Evolutionary conservation across 2,113 vertebrate species (phyloP).

Genomic region (Pluvialis apricaria): DNA sequence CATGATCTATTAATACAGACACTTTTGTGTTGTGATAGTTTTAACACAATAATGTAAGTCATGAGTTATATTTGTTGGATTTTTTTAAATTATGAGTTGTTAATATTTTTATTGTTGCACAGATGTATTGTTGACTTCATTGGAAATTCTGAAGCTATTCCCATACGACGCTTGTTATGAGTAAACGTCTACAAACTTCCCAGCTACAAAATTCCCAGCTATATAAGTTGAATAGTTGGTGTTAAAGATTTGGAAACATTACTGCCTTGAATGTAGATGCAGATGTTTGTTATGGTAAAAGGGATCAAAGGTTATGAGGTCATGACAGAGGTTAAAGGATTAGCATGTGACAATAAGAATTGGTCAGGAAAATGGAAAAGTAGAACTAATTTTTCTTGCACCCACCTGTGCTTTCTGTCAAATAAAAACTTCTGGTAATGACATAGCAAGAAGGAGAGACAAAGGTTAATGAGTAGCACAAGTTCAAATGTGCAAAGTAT

Average conservation of each 20-base stretch:
- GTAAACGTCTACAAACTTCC: conserved; percentile 45
- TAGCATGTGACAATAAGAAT: conserved; percentile 77
- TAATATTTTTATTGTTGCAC: neutral
- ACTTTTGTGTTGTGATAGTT: neutral
- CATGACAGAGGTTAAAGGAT: conserved; percentile 80
- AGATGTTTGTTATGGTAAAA: conserved; percentile 84
- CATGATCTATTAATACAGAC: neutral
- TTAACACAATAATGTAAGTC: neutral
- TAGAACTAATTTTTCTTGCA: conserved; percentile 81
- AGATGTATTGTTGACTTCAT: neutral
- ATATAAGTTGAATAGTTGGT: conserved; percentile 49
- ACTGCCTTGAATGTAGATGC: conserved; percentile 68
- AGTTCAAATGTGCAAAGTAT: conserved; percentile 75
- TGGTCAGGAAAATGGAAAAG: conserved; percentile 78
- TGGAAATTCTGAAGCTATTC: conserved; percentile 1
- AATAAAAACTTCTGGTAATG: conserved; percentile 75
- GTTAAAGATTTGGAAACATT: conserved; percentile 53
- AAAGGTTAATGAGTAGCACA: conserved; percentile 82
- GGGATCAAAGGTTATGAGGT: conserved; percentile 83
- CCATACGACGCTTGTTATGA: neutral
- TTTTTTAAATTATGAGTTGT: neutral
- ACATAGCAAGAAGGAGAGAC: conserved; percentile 72
- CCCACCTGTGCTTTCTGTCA: conserved; percentile 84
- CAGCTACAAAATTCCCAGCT: conserved; percentile 60
- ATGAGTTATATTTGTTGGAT: neutral